These are phyloP conservation scores for Druon quercuslanigerum DNA, from an alignment of 1,140 invertebrate genomes.

Conservation along the genomic window DNA sequence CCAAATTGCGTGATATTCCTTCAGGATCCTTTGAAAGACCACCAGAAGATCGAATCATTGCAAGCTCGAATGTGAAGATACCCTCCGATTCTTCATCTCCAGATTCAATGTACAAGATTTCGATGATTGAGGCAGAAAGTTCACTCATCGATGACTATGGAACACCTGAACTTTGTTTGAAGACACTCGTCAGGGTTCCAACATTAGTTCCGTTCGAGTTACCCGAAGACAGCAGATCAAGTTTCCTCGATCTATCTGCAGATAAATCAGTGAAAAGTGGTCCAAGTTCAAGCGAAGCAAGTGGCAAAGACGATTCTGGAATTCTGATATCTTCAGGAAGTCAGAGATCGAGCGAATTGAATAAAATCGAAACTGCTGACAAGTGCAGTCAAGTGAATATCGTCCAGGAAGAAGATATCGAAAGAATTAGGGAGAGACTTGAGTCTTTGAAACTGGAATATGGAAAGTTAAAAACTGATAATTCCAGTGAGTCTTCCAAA, in stretches of 20 bases:
- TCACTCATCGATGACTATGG: not conserved
- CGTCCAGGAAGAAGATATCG: constrained; percentile 39
- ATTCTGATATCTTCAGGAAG: constrained; percentile 40
- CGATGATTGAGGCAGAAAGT: constrained; percentile 34
- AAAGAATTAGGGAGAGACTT: constrained; percentile 13
- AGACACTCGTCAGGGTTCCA: not conserved
- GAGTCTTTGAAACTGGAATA: not conserved
- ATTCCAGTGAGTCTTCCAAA: constrained; percentile 35
- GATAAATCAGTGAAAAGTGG: constrained; percentile 35
- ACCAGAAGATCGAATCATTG: not conserved
- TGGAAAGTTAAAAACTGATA: constrained; percentile 56
- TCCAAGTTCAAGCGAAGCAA: constrained; percentile 45
- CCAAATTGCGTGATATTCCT: no score
- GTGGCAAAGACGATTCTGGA: constrained; percentile 66
- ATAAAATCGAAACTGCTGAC: constrained; percentile 36
- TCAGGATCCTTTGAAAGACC: no score
- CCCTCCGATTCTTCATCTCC: not conserved
- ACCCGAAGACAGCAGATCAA: constrained; percentile 23
- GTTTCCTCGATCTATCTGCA: constrained; percentile 25
- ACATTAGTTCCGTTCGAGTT: not conserved
- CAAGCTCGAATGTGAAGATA: not conserved
- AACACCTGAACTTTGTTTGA: not conserved
- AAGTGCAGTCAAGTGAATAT: constrained; percentile 34
- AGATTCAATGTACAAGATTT: constrained; percentile 12
- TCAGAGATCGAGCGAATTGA: constrained; percentile 37